These are phyloP conservation scores for Stenopsyche tienmushanensis DNA, from an alignment of 1,140 invertebrate genomes.

Conservation along the genomic window DNA sequence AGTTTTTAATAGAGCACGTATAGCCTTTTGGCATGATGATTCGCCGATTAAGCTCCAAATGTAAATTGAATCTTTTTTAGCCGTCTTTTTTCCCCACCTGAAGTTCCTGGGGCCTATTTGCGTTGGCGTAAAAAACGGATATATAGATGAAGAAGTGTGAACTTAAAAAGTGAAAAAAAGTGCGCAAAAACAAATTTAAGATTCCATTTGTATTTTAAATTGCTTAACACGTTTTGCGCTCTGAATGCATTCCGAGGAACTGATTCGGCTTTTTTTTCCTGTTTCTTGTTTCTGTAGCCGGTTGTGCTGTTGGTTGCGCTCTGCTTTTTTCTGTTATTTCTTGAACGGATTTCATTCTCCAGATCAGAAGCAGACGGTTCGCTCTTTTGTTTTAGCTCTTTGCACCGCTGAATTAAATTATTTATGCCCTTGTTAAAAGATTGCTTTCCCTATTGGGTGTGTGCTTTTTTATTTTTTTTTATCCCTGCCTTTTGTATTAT, in stretches of 20 bases:
- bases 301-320: conserved; percentile 7
- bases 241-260: conserved; percentile 25
- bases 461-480: conserved; percentile 9
- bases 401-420: conserved; percentile 31
- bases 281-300: conserved; percentile 22
- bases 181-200: conserved; percentile 1
- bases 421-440: conserved; percentile 31
- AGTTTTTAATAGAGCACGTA: too few species aligned
- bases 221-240: conserved; percentile 25
- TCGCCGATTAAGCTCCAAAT: too few species aligned
- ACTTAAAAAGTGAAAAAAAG: too few species aligned
- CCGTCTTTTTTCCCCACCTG: too few species aligned
- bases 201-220: conserved; percentile 29
- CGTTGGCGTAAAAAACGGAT: too few species aligned
- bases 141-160: too few species aligned
- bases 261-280: conserved; percentile 11
- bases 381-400: conserved; percentile 29
- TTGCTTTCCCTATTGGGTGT: conserved; percentile 19
- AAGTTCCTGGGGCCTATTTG: too few species aligned
- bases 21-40: too few species aligned
- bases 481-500: background rate
- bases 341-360: conserved; percentile 24
- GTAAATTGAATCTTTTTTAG: too few species aligned
- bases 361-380: conserved; percentile 18
- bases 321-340: conserved; percentile 6